phyloP scores from a whole-genome alignment of 92 coral and sea anemone genomes.

The Palythoa grandiflora region DNA sequence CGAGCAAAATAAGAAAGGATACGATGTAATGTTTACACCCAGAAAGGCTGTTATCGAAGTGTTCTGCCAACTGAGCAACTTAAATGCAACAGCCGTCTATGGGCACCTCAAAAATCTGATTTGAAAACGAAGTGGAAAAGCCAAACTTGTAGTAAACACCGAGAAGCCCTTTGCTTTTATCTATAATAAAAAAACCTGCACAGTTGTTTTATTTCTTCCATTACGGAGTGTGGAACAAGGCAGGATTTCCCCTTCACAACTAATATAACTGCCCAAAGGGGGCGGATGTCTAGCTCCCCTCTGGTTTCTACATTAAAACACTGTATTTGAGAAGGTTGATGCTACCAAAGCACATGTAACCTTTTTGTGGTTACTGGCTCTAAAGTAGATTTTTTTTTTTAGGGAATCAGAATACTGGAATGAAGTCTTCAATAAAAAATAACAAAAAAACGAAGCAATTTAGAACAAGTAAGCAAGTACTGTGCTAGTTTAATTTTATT shows the following conservation, averaged over 20 bases:
- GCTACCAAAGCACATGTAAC: conserved; percentile 10
- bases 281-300: conserved; percentile 24
- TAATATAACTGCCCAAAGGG: conserved; percentile 24
- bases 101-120: conserved; percentile 19
- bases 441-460: conserved; percentile 23
- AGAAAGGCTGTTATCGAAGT: conserved; percentile 5
- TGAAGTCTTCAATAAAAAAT: background rate
- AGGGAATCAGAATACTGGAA: conserved; percentile 14
- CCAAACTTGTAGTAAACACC: conserved; percentile 42
- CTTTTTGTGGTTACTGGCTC: conserved; percentile 21
- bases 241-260: conserved; percentile 57
- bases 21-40: background rate
- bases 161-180: conserved; percentile 56
- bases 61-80: conserved; percentile 11
- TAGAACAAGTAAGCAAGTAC: conserved; percentile 28
- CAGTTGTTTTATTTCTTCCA: conserved; percentile 38
- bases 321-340: conserved; percentile 28
- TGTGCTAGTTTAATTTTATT: background rate
- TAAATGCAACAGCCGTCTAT: conserved; percentile 21
- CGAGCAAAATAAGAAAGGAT: conserved; percentile 15
- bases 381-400: conserved; percentile 7
- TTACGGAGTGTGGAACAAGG: conserved; percentile 66
- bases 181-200: conserved; percentile 33
- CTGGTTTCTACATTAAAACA: conserved; percentile 28
- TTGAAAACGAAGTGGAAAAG: conserved; percentile 42